Evolutionary conservation across 2,113 vertebrate species (phyloP).

Genomic region (Silurus asotus): DNA sequence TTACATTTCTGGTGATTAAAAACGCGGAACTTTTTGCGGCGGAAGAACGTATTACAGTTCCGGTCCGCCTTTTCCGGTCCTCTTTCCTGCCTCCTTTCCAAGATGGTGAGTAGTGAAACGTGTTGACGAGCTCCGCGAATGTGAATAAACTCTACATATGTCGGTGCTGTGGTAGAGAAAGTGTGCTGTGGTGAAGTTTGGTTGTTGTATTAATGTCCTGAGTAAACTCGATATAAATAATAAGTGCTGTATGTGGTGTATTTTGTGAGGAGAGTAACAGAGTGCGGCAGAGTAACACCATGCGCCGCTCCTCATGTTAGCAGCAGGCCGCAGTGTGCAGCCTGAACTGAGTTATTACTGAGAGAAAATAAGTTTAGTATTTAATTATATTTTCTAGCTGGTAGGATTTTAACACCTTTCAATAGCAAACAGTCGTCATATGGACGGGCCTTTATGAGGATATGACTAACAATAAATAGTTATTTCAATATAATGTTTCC

Average conservation of each 20-base stretch:
- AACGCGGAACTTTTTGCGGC: neutral
- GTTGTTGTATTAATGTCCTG: neutral
- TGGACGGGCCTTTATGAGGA: too few species aligned
- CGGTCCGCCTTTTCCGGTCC: constrained; percentile 42
- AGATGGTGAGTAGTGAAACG: constrained; percentile 51
- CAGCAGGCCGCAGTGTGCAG: neutral
- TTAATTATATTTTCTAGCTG: too few species aligned
- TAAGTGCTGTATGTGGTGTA: neutral
- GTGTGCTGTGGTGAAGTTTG: neutral
- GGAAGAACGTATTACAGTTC: constrained; percentile 19
- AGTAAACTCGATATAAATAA: too few species aligned
- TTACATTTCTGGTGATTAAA: neutral
- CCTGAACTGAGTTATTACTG: neutral
- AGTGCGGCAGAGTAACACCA: neutral
- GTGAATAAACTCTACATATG: neutral
- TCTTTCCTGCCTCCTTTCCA: constrained; percentile 54
- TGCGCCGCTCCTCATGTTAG: neutral
- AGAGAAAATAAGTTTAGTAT: neutral
- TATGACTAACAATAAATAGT: neutral
- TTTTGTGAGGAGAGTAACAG: neutral
- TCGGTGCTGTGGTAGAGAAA: neutral
- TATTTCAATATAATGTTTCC: too few species aligned
- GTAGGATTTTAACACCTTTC: neutral
- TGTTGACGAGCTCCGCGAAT: neutral
- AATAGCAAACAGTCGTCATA: neutral